A percentile compares a stretch with the other conserved stretches of the same genome.
Evolutionary conservation across 2,888 invertebrate genomes (phyloP).

Genomic region (Laothoe populi): DNA sequence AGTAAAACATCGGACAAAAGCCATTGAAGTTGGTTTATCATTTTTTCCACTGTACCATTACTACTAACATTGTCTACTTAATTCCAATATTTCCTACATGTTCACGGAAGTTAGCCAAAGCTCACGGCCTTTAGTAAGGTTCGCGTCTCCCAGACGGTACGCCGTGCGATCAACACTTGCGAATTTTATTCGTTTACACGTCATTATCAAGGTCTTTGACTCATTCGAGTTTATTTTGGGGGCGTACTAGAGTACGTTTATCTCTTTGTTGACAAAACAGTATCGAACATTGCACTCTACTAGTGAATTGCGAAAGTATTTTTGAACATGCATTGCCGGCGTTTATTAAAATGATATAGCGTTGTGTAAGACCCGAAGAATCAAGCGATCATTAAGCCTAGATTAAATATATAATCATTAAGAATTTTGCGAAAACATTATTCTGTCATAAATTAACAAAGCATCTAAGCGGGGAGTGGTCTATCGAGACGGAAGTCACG

Average conservation of each 20-base stretch:
- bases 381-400: neutral
- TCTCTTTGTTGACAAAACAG: conserved; percentile 64
- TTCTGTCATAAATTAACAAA: no score
- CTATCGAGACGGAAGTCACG: no score
- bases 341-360: conserved; percentile 1
- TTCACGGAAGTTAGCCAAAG: conserved; percentile 51
- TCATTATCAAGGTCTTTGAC: conserved; percentile 80
- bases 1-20: no score
- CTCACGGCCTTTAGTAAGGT: conserved; percentile 41
- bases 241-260: conserved; percentile 62
- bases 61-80: neutral
- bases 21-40: no score
- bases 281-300: conserved; percentile 53
- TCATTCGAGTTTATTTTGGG: conserved; percentile 67
- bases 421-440: no score
- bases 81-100: conserved; percentile 41
- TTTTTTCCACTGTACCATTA: neutral
- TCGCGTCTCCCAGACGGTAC: conserved; percentile 38
- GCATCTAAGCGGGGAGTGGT: no score
- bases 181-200: conserved; percentile 66
- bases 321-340: conserved; percentile 21
- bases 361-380: conserved; percentile 2
- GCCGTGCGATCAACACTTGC: conserved; percentile 46
- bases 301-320: conserved; percentile 31
- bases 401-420: neutral